A percentile compares a stretch with the other conserved stretches of the same genome.
Conservation (phyloP, 2,113 vertebrate genomes). For the Polypterus bichir region DNA sequence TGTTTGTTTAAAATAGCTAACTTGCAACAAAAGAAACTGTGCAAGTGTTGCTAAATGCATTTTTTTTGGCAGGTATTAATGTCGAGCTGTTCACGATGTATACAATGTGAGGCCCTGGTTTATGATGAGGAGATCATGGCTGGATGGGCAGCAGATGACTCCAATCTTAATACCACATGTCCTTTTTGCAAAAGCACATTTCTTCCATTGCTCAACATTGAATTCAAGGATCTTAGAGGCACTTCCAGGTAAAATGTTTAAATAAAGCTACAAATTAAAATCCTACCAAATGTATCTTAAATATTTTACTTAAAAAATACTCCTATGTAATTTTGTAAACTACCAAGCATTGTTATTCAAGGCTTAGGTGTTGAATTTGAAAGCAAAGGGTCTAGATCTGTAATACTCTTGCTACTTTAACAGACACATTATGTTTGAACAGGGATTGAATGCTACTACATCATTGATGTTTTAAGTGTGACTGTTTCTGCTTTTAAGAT, state of each 20-base stretch:
- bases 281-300: too few species aligned
- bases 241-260: constrained; percentile 53
- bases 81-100: constrained; percentile 94
- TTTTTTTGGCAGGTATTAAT: constrained; percentile 69
- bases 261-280: too few species aligned
- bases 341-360: too few species aligned
- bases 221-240: constrained; percentile 86
- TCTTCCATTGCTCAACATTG: constrained; percentile 80
- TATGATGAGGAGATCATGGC: constrained; percentile 98
- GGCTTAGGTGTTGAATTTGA: too few species aligned
- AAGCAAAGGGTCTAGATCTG: too few species aligned
- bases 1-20: not conserved
- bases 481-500: too few species aligned
- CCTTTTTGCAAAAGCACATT: constrained; percentile 86
- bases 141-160: constrained; percentile 91
- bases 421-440: too few species aligned
- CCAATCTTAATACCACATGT: constrained; percentile 89
- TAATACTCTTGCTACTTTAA: too few species aligned
- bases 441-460: too few species aligned
- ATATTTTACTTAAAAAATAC: too few species aligned
- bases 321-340: too few species aligned
- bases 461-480: too few species aligned
- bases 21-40: not conserved
- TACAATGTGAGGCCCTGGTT: constrained; percentile 72
- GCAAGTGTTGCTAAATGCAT: not conserved